phyloP scores from a whole-genome alignment of 1,140 invertebrate species.

The Triops longicaudatus region DNA sequence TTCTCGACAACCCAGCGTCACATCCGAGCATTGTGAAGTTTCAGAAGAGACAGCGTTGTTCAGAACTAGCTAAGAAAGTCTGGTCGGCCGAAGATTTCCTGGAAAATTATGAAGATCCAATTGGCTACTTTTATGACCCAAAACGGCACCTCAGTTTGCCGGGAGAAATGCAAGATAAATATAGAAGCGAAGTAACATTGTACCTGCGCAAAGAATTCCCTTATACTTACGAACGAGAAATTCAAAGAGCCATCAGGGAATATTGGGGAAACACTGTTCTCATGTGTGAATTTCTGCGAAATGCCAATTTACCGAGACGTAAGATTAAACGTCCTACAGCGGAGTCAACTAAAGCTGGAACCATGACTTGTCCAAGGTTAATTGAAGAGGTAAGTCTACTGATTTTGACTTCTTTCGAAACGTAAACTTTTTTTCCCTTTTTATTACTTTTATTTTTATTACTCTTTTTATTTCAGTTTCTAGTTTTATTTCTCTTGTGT shows the following conservation, averaged over 20 bases:
- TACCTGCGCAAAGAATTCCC: neutral
- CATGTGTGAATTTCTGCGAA: neutral
- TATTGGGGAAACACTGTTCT: neutral
- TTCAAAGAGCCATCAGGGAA: neutral
- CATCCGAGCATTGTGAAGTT: constrained; percentile 38
- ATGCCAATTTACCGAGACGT: neutral
- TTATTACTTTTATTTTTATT: no score
- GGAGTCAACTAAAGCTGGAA: neutral
- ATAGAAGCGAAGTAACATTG: neutral
- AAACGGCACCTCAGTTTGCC: constrained; percentile 36
- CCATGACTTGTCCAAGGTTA: neutral
- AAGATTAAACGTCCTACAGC: neutral
- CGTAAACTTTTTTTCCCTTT: no score
- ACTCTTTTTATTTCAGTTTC: no score
- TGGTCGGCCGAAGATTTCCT: constrained; percentile 48
- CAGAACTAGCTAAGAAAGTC: constrained; percentile 38
- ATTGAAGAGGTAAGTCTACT: neutral
- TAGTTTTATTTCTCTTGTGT: no score
- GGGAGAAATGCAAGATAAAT: neutral
- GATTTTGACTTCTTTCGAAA: no score
- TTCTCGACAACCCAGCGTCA: neutral
- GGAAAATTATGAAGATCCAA: constrained; percentile 47
- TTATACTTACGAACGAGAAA: neutral
- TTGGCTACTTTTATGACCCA: constrained; percentile 42
- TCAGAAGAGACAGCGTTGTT: constrained; percentile 37